These are phyloP conservation scores for Sinodicranocentrus sp. DNA, from an alignment of 2,888 invertebrate species.

Conservation along the genomic window DNA sequence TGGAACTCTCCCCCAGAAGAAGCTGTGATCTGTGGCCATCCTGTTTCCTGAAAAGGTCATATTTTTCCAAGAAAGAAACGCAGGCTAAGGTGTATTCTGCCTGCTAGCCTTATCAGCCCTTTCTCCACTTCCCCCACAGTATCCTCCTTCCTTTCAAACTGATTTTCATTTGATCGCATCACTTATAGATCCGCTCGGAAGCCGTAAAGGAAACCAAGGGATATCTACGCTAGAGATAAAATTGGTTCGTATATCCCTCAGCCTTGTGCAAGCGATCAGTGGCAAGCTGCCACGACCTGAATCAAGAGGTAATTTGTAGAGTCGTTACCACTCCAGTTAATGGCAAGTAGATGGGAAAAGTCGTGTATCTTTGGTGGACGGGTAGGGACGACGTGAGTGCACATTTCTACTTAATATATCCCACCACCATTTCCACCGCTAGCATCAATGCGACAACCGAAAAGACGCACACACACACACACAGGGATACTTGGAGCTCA, in stretches of 20 bases:
- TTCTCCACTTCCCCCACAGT: background rate
- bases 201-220: slow-evolving; percentile 38
- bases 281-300: slow-evolving; percentile 76
- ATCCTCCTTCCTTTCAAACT: background rate
- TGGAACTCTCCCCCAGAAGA: background rate
- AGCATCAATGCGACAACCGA: no score
- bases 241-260: slow-evolving; percentile 17
- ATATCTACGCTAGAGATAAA: slow-evolving; percentile 39
- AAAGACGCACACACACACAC: no score
- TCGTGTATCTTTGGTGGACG: slow-evolving; percentile 53
- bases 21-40: slow-evolving; percentile 32
- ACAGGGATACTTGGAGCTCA: no score
- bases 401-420: no score
- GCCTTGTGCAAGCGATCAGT: slow-evolving; percentile 70
- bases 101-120: no score
- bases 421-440: no score
- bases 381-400: background rate
- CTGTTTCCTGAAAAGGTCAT: slow-evolving; percentile 27
- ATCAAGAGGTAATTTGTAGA: slow-evolving; percentile 76
- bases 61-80: slow-evolving; percentile 2
- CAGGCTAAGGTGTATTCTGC: no score
- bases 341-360: slow-evolving; percentile 61
- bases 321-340: slow-evolving; percentile 69
- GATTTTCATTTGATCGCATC: slow-evolving; percentile 44
- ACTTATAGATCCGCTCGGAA: slow-evolving; percentile 57